Evolutionary conservation across 2,888 invertebrate genomes (phyloP).

Genomic region (Phragmatobia fuliginosa): DNA sequence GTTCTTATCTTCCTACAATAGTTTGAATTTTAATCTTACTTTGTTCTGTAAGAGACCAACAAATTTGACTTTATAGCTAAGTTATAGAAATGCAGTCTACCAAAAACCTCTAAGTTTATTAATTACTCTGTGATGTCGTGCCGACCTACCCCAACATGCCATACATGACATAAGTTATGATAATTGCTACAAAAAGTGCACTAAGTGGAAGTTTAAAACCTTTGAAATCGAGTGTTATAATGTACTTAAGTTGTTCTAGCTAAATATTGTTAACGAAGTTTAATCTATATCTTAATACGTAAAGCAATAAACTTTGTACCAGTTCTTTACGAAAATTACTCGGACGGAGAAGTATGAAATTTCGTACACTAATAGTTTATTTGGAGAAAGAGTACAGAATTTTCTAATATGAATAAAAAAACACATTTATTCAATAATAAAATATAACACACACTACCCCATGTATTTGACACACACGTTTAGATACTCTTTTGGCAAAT

Average conservation of each 20-base stretch:
- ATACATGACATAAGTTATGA: constrained; percentile 22
- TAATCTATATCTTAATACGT: too few species aligned
- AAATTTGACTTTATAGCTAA: not conserved
- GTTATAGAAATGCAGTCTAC: not conserved
- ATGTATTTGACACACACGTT: too few species aligned
- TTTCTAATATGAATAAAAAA: too few species aligned
- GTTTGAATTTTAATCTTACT: not conserved
- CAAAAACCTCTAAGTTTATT: constrained; percentile 11
- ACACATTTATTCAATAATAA: too few species aligned
- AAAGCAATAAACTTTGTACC: too few species aligned
- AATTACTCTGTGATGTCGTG: constrained; percentile 47
- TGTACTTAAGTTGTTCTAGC: constrained; percentile 2
- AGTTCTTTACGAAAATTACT: too few species aligned
- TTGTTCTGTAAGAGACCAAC: not conserved
- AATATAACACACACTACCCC: too few species aligned
- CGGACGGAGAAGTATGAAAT: too few species aligned
- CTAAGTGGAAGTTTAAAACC: constrained; percentile 50
- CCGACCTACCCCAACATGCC: constrained; percentile 61
- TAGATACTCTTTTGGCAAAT: too few species aligned
- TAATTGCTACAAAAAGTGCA: constrained; percentile 23
- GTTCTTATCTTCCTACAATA: not conserved
- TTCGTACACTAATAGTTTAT: too few species aligned
- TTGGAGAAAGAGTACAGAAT: too few species aligned
- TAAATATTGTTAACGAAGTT: not conserved
- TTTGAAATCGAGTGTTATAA: constrained; percentile 27